phyloP scores from a whole-genome alignment of 2,888 invertebrate genomes.

The Drosophila eohydei region DNA sequence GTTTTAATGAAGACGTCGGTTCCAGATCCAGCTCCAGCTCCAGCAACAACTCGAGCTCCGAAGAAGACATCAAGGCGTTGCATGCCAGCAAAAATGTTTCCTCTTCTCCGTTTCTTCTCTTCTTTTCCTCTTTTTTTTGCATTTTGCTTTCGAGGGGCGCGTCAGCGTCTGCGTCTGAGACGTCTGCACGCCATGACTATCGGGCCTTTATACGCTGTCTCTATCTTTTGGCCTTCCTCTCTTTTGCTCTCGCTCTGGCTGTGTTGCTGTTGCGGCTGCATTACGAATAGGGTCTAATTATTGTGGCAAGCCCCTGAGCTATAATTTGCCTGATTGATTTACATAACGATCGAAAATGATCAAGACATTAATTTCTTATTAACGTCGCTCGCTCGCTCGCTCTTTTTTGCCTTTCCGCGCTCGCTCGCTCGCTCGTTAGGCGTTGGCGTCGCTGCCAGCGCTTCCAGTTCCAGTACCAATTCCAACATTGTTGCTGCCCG shows the following conservation, averaged over 20 bases:
- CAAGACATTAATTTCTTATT: slow-evolving; percentile 85
- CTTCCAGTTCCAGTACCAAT: slow-evolving; percentile 37
- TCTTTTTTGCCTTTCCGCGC: slow-evolving; percentile 19
- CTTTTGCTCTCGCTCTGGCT: slow-evolving; percentile 17
- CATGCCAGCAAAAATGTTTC: slow-evolving; percentile 75
- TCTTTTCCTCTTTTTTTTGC: slow-evolving; percentile 17
- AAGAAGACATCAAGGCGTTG: slow-evolving; percentile 79
- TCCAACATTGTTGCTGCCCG: slow-evolving; percentile 56
- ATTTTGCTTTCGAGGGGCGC: slow-evolving; percentile 73
- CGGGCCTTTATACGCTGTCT: slow-evolving; percentile 20
- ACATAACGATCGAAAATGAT: slow-evolving; percentile 85
- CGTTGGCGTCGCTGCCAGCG: slow-evolving; percentile 43
- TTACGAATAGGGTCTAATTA: slow-evolving; percentile 84
- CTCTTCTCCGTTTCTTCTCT: slow-evolving; percentile 25
- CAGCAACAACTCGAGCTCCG: slow-evolving; percentile 9
- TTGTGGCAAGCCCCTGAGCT: slow-evolving; percentile 84
- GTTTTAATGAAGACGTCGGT: slow-evolving; percentile 82
- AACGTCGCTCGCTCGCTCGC: slow-evolving; percentile 71
- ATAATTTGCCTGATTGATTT: slow-evolving; percentile 85
- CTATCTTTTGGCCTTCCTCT: slow-evolving; percentile 14
- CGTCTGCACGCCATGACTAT: slow-evolving; percentile 72
- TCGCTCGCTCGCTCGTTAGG: slow-evolving; percentile 26
- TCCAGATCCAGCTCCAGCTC: slow-evolving; percentile 12
- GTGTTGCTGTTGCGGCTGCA: slow-evolving; percentile 72
- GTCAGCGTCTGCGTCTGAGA: slow-evolving; percentile 61